Evolutionary conservation across 2,888 invertebrate species (phyloP).

Genomic region (Timandra comae): DNA sequence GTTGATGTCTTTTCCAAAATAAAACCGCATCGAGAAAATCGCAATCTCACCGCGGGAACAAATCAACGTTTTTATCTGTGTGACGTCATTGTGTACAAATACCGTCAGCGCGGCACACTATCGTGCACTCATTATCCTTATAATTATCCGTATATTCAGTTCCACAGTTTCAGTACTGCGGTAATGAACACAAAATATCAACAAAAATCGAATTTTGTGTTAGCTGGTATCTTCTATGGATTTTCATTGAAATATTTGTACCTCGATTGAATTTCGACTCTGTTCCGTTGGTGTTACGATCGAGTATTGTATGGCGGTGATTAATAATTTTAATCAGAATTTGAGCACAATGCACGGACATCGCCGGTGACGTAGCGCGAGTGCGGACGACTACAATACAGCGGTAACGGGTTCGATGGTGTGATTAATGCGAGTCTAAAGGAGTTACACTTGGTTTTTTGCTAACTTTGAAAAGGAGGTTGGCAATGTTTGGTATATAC

Average conservation of each 20-base stretch:
- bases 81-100: too few species aligned
- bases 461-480: too few species aligned
- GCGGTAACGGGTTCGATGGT: neutral
- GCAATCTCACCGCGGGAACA: conserved; percentile 1
- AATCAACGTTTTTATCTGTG: neutral
- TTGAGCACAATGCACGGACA: neutral
- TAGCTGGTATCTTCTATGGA: neutral
- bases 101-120: too few species aligned
- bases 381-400: neutral
- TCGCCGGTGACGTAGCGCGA: neutral
- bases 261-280: neutral
- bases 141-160: neutral
- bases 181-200: neutral
- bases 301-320: neutral
- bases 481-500: too few species aligned
- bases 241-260: neutral
- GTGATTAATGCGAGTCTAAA: neutral
- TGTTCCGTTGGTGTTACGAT: neutral
- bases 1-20: conserved; percentile 43
- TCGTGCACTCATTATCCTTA: neutral
- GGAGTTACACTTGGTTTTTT: too few species aligned
- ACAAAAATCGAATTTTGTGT: neutral
- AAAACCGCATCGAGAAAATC: conserved; percentile 18
- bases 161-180: neutral
- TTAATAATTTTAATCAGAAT: neutral